Evolutionary conservation across 2,888 invertebrate genomes (phyloP).

Genomic region (Podabrus alpinus): DNA sequence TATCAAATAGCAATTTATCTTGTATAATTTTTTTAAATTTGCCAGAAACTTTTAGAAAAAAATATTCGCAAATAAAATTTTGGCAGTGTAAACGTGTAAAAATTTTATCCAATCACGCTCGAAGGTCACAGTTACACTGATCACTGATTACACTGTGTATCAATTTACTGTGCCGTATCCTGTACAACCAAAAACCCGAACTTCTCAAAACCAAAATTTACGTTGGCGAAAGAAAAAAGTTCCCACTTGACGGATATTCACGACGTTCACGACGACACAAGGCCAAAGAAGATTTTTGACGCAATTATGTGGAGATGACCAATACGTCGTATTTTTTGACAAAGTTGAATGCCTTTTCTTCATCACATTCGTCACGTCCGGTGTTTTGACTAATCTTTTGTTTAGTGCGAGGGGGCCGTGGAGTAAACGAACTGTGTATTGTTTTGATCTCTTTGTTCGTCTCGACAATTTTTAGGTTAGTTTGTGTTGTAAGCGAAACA

Average conservation of each 20-base stretch:
- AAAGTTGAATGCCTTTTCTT: not conserved
- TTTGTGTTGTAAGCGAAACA: slow-evolving; percentile 13
- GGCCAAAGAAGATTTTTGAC: not conserved
- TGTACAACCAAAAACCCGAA: too few species aligned
- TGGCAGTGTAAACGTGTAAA: too few species aligned
- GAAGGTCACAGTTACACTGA: too few species aligned
- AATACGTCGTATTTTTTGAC: not conserved
- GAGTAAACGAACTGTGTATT: not conserved
- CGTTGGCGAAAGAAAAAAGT: not conserved
- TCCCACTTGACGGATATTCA: not conserved
- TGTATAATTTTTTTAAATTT: too few species aligned
- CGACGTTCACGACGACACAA: not conserved
- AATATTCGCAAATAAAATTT: too few species aligned
- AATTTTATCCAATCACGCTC: too few species aligned
- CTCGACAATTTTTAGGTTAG: not conserved
- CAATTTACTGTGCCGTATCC: too few species aligned
- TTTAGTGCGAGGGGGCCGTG: not conserved
- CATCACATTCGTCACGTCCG: not conserved
- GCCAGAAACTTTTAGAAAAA: too few species aligned
- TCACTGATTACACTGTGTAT: too few species aligned
- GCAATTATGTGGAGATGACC: too few species aligned
- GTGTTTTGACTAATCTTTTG: not conserved
- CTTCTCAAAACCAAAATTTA: too few species aligned
- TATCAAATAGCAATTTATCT: too few species aligned
- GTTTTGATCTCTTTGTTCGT: not conserved